Percentiles rank a stretch among this genome's conserved stretches.
Conservation (phyloP, 1,140 invertebrate genomes). For the Druon quercuslanigerum region DNA sequence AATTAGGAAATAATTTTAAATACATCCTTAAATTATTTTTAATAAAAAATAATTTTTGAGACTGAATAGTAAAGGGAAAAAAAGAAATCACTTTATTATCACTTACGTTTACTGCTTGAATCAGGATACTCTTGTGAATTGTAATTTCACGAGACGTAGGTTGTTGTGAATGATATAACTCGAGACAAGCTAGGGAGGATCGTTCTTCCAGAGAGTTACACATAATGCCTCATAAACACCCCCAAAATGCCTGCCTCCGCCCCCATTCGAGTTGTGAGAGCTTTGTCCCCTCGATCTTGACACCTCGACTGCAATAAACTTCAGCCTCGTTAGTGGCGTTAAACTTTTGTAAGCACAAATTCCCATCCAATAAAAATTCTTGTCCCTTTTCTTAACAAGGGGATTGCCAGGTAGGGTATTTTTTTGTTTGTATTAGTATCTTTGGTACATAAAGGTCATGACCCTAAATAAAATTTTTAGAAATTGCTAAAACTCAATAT, state of each 20-base stretch:
- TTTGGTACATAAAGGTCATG: too few species aligned
- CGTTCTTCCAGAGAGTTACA: constrained; percentile 74
- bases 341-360: constrained; percentile 2
- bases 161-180: constrained; percentile 63
- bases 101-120: constrained; percentile 34
- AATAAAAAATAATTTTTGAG: not conserved
- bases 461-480: too few species aligned
- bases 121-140: constrained; percentile 58
- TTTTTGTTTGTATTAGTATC: too few species aligned
- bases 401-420: too few species aligned
- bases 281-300: constrained; percentile 57
- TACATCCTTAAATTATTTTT: too few species aligned
- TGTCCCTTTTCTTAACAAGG: not conserved
- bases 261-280: constrained; percentile 63
- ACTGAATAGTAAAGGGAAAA: not conserved
- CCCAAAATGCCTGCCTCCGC: constrained; percentile 70
- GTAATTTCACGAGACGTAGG: constrained; percentile 63
- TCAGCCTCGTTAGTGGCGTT: constrained; percentile 63
- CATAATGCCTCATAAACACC: constrained; percentile 76
- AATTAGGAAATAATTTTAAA: too few species aligned
- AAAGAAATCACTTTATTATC: not conserved
- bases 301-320: constrained; percentile 70
- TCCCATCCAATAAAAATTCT: constrained; percentile 1
- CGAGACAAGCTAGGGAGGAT: constrained; percentile 63
- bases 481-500: too few species aligned